Evolutionary conservation across 1,140 invertebrate genomes (phyloP).

Genomic region (Grapholita molesta): DNA sequence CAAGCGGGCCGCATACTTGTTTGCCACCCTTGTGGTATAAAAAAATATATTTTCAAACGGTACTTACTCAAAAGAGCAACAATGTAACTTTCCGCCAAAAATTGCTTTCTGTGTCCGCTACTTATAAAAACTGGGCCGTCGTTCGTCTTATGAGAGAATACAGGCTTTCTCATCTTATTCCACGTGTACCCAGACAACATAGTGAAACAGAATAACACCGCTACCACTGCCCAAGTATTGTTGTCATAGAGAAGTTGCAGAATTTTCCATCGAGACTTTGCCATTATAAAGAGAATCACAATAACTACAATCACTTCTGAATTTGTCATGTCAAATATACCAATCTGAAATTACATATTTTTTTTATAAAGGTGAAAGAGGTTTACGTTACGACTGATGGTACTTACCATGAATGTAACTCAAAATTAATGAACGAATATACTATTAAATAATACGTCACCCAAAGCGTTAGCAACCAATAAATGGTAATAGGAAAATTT

Average conservation of each 20-base stretch:
- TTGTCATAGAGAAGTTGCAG: slow-evolving; percentile 99
- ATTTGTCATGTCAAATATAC: background rate
- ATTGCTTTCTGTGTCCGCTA: slow-evolving; percentile 95
- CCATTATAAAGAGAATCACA: background rate
- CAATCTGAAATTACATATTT: no score
- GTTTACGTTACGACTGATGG: no score
- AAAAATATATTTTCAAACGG: no score
- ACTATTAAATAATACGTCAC: no score
- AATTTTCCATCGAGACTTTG: slow-evolving; percentile 87
- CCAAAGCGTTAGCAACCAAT: no score
- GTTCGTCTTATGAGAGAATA: slow-evolving; percentile 92
- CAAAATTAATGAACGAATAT: background rate
- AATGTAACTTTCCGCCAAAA: slow-evolving; percentile 99
- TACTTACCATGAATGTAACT: no score
- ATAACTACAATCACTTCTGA: background rate
- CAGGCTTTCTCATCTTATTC: slow-evolving; percentile 99
- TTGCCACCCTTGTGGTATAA: no score
- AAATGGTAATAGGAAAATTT: background rate
- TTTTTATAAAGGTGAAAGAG: no score
- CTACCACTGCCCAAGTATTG: slow-evolving; percentile 94
- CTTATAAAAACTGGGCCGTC: slow-evolving; percentile 93
- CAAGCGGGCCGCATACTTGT: no score
- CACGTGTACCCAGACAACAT: slow-evolving; percentile 99
- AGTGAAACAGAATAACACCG: slow-evolving; percentile 95
- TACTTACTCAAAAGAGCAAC: slow-evolving; percentile 98